phyloP scores from a whole-genome alignment of 2,113 vertebrate species.

The Oxygymnocypris stewartii region DNA sequence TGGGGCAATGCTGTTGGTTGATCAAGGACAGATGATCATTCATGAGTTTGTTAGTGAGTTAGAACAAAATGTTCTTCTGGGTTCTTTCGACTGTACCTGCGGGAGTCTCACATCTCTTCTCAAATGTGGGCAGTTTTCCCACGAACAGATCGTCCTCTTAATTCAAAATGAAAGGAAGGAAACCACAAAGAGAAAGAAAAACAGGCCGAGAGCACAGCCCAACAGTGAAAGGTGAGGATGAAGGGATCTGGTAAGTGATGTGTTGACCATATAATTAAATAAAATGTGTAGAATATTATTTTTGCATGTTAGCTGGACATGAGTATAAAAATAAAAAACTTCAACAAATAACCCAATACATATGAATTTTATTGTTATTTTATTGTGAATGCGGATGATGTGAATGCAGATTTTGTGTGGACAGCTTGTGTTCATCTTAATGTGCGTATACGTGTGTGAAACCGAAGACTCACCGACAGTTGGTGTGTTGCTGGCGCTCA shows the following conservation, averaged over 20 bases:
- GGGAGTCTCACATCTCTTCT: conserved; percentile 84
- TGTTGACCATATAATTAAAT: conserved; percentile 17
- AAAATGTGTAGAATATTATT: neutral
- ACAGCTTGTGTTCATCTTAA: neutral
- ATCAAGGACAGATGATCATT: conserved; percentile 42
- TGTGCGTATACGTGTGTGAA: neutral
- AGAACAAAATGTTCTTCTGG: conserved; percentile 15
- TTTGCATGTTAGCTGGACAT: neutral
- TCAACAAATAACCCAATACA: neutral
- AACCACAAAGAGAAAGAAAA: conserved; percentile 28
- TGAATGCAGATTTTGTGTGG: neutral
- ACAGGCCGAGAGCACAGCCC: conserved; percentile 24
- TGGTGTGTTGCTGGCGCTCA: conserved; percentile 93
- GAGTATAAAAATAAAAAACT: neutral
- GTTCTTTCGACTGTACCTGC: conserved; percentile 80
- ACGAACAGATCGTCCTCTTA: conserved; percentile 88
- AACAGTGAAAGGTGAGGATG: neutral
- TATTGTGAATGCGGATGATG: neutral
- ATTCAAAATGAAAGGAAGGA: conserved; percentile 61
- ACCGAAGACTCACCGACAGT: conserved; percentile 84
- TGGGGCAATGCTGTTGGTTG: conserved; percentile 18
- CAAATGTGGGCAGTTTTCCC: conserved; percentile 85
- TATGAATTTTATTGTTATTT: neutral
- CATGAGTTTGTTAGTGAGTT: conserved; percentile 30
- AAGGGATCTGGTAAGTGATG: neutral